Conservation (phyloP, 2,113 vertebrate species). For the Poecilia latipinna region DNA sequence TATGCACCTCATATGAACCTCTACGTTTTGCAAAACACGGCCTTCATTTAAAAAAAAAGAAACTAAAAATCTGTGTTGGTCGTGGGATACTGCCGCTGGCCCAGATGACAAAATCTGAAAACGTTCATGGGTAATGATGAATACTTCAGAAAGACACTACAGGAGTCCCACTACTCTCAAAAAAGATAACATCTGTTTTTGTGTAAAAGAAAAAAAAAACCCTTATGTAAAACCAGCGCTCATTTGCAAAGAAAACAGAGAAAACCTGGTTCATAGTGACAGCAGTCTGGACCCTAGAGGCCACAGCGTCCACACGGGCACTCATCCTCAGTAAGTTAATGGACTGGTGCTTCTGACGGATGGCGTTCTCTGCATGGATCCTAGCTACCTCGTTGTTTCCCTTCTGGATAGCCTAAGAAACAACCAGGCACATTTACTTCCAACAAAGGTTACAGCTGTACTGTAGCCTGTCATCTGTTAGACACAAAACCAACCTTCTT, state of each 20-base stretch:
- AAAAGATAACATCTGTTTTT: too few species aligned
- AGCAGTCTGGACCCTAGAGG: conserved; percentile 89
- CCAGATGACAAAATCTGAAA: too few species aligned
- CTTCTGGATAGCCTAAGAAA: conserved; percentile 87
- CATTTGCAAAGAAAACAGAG: not conserved
- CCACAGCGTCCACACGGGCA: conserved; percentile 90
- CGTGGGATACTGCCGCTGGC: too few species aligned
- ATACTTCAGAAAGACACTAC: too few species aligned
- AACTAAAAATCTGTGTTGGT: too few species aligned
- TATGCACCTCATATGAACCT: too few species aligned
- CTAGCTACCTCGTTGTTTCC: conserved; percentile 89
- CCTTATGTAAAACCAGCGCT: too few species aligned
- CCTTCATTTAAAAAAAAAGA: too few species aligned
- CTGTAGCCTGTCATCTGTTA: not conserved
- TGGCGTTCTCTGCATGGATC: conserved; percentile 91
- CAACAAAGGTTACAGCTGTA: not conserved
- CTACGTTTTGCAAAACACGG: too few species aligned
- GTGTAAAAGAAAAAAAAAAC: too few species aligned
- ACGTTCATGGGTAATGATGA: too few species aligned
- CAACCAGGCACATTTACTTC: not conserved
- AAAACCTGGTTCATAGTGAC: conserved; percentile 91
- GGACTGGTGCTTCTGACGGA: conserved; percentile 92
- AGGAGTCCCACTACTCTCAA: too few species aligned
- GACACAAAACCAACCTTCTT: conserved; percentile 81
- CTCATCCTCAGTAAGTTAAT: conserved; percentile 92